Evolutionary conservation across 2,888 invertebrate species (phyloP).

Genomic region (Laothoe populi): DNA sequence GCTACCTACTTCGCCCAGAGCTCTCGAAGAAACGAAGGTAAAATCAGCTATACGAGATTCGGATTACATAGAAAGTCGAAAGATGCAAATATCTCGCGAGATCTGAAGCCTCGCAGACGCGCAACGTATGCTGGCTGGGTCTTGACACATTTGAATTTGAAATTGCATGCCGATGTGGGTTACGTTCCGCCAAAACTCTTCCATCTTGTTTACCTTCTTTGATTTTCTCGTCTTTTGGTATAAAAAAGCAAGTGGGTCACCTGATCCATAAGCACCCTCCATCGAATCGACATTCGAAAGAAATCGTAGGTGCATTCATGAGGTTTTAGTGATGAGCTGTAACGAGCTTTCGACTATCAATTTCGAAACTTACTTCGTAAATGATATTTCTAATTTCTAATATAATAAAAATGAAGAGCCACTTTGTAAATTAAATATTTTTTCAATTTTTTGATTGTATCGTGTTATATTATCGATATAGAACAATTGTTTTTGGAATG

Average conservation of each 20-base stretch:
- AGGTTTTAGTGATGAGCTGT: too few relatives aligned
- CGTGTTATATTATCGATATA: too few relatives aligned
- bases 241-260: not conserved
- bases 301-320: not conserved
- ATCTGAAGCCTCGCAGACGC: conserved; percentile 10
- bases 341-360: too few relatives aligned
- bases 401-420: too few relatives aligned
- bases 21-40: not conserved
- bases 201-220: not conserved
- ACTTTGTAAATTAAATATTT: too few relatives aligned
- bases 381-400: too few relatives aligned
- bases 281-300: not conserved
- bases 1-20: not conserved
- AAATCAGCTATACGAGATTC: conserved; percentile 13
- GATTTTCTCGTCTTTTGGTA: not conserved
- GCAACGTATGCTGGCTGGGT: conserved; percentile 4
- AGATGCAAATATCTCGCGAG: conserved; percentile 17
- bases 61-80: conserved; percentile 9
- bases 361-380: too few relatives aligned
- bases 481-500: too few relatives aligned
- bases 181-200: not conserved
- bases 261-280: not conserved
- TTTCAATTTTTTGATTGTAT: too few relatives aligned
- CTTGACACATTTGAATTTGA: conserved; percentile 22
- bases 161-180: conserved; percentile 1